Percentiles rank a stretch among this genome's conserved stretches.
phyloP scores from a whole-genome alignment of 2,888 invertebrate genomes.

The Thymelicus sylvestris region DNA sequence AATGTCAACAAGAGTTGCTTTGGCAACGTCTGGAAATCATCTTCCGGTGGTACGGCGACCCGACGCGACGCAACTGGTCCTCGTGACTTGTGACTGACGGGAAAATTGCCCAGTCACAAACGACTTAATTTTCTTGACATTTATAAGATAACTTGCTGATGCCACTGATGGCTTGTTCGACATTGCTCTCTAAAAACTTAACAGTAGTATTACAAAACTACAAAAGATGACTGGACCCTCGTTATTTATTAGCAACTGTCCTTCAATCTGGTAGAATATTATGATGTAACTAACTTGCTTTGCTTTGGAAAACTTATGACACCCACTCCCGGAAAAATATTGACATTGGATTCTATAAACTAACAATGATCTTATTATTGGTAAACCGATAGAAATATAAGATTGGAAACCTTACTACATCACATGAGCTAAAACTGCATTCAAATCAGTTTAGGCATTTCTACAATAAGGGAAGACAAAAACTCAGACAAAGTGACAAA shows the following conservation, averaged over 20 bases:
- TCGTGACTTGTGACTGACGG: slow-evolving; percentile 18
- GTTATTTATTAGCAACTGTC: background rate
- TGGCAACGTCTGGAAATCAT: background rate
- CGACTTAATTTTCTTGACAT: slow-evolving; percentile 32
- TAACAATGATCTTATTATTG: no score
- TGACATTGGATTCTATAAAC: no score
- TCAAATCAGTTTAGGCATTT: no score
- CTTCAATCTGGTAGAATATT: background rate
- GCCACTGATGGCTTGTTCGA: background rate
- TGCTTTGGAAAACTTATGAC: no score
- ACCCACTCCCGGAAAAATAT: no score
- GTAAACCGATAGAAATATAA: no score
- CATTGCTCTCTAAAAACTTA: background rate
- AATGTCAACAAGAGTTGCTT: slow-evolving; percentile 19
- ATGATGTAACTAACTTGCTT: background rate
- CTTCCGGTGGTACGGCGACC: background rate
- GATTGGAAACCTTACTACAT: no score
- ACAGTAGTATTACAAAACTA: background rate
- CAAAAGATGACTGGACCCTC: background rate
- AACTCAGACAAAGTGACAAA: no score
- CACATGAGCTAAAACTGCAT: no score
- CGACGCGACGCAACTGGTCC: slow-evolving; percentile 19
- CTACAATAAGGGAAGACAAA: no score
- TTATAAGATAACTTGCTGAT: slow-evolving; percentile 23
- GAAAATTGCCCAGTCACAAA: slow-evolving; percentile 21